Conservation (phyloP, 1,140 invertebrate genomes). For the Notospermus geniculatus region DNA sequence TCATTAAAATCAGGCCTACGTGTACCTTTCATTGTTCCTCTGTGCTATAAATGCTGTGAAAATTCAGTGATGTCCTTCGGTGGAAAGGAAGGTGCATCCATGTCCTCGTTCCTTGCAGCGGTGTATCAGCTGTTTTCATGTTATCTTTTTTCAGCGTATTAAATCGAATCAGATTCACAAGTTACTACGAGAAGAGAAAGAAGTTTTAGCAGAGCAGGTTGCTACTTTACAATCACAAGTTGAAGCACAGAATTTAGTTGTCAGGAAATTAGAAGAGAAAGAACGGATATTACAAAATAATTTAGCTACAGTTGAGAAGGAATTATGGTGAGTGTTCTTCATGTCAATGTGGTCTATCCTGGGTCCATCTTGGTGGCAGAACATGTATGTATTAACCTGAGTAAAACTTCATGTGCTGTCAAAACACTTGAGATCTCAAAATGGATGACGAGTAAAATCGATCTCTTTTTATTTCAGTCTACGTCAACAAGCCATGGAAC, state of each 20-base stretch:
- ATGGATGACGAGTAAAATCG: too few species aligned
- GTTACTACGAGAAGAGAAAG: slow-evolving; percentile 89
- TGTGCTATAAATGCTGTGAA: background rate
- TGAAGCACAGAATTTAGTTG: slow-evolving; percentile 91
- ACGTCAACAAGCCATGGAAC: slow-evolving; percentile 72
- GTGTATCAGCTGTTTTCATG: background rate
- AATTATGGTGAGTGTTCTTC: slow-evolving; percentile 64
- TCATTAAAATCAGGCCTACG: too few species aligned
- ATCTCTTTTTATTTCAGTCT: slow-evolving; percentile 27
- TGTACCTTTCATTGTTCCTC: background rate
- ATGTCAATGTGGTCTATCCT: too few species aligned
- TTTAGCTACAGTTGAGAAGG: slow-evolving; percentile 90
- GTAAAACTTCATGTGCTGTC: too few species aligned
- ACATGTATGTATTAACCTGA: too few species aligned
- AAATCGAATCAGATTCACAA: slow-evolving; percentile 97
- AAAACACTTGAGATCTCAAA: too few species aligned
- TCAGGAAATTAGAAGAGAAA: slow-evolving; percentile 94
- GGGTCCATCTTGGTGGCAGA: too few species aligned
- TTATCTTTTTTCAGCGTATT: slow-evolving; percentile 63
- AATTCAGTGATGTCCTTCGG: too few species aligned
- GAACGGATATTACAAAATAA: slow-evolving; percentile 90
- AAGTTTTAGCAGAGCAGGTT: slow-evolving; percentile 84
- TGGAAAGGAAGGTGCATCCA: too few species aligned
- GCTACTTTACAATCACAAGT: slow-evolving; percentile 86
- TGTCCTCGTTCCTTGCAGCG: background rate